A percentile compares a stretch with the other conserved stretches of the same genome.
These are phyloP conservation scores for Atethmia centrago DNA, from an alignment of 2,888 invertebrate genomes.

Conservation along the genomic window DNA sequence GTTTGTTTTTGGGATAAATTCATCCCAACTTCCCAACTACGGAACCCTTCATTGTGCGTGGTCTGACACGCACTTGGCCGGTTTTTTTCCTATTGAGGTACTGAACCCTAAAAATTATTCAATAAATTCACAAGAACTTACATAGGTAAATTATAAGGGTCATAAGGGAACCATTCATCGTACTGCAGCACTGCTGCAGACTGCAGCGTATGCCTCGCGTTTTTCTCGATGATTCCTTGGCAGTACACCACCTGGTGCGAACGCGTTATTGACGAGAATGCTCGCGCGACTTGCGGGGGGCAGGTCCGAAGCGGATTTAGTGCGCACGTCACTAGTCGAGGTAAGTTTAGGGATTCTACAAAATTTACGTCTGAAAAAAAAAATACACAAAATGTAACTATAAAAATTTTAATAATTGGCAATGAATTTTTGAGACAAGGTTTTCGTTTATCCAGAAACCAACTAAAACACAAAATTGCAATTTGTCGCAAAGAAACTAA, in stretches of 20 bases:
- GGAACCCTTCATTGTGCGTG: too few relatives aligned
- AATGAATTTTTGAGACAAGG: too few relatives aligned
- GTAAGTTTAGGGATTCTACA: conserved; percentile 95
- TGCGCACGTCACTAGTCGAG: conserved; percentile 95
- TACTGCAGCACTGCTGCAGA: conserved; percentile 84
- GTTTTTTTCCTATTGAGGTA: too few relatives aligned
- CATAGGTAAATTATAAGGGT: conserved; percentile 95
- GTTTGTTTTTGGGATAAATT: too few relatives aligned
- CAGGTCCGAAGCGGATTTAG: conserved; percentile 97
- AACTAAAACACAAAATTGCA: too few relatives aligned
- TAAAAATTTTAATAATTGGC: too few relatives aligned
- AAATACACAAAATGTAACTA: too few relatives aligned
- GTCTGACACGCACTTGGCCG: too few relatives aligned
- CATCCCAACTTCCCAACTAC: too few relatives aligned
- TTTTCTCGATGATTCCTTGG: conserved; percentile 96
- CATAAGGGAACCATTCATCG: conserved; percentile 96
- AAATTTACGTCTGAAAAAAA: conserved; percentile 93
- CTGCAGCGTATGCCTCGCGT: conserved; percentile 91
- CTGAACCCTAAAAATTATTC: neutral
- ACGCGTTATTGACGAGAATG: conserved; percentile 95
- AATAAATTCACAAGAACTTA: conserved; percentile 72
- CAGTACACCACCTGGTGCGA: conserved; percentile 98
- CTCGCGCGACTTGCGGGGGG: conserved; percentile 93
- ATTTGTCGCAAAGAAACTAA: too few relatives aligned
- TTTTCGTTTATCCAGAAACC: too few relatives aligned